Base-by-base conservation (phyloP, 2,888 invertebrate genomes). In the Tenthredo amoena region DNA sequence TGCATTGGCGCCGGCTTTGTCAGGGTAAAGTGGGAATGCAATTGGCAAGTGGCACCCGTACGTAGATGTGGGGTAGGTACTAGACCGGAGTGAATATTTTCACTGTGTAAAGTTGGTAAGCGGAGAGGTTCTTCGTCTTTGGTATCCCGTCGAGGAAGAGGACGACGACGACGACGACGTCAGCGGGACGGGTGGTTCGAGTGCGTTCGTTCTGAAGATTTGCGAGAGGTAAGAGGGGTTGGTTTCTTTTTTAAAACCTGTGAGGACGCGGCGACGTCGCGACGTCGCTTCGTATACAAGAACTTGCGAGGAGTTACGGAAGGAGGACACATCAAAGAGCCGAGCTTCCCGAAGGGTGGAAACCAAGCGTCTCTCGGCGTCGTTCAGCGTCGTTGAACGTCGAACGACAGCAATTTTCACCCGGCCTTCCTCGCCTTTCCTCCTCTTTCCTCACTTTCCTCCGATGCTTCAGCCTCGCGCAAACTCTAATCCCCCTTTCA, bases 401-500 rank as follows among this genome's bases (percentile, higher is more conserved):
- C 74, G 85, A 86, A 85, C 85, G 88, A 88, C 87, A 87, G 86
- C 88, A 90, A 90, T 90, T 90, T 89, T 88, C 89, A 88, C 86
- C 87, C 85, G 84, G 84, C 84, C 84, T 43, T 83, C 74, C 68
- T 47, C 40, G 47, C 65, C 71, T 37, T 85, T 71, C 34, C 81
- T 37, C 76, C 76, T 47, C n/a, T 31, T 47, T 10, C 43, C 47
- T 47, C 10, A n/a, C 76, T 68, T 68, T 34, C 68, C 68, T 81
- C n/a, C 81, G 81, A 81, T 40, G 81, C 62, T 62, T 81, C 81
- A 81, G 62, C 21, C 77, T 34, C 15, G 77, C 34, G 10, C 34
- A 81, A 81, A 62, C 81, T 81, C 81, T 58, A 81, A 62, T 81
- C 81, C 62, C 62, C 34, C 58, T 81, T 62, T 37, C 81, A 81